Evolutionary conservation across 2,888 invertebrate species (phyloP).

Genomic region (Ornithoptera priamus): DNA sequence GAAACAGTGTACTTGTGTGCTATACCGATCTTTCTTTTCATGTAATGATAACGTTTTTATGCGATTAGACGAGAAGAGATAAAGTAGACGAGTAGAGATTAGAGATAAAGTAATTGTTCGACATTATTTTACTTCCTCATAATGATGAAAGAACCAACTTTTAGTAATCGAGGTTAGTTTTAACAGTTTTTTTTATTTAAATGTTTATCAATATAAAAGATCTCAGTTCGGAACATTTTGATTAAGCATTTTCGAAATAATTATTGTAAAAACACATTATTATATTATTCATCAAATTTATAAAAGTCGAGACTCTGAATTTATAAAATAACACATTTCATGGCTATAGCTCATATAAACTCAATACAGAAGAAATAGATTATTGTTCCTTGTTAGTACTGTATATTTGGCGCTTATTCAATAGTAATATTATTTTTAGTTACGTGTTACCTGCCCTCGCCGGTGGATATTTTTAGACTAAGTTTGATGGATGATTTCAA

Average conservation of each 20-base stretch:
- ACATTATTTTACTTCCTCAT: no score
- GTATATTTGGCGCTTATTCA: constrained; percentile 54
- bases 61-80: no score
- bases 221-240: no score
- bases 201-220: no score
- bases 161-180: no score
- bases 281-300: no score
- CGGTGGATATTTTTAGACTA: constrained; percentile 17
- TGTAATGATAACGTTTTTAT: neutral
- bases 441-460: constrained; percentile 32
- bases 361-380: constrained; percentile 31
- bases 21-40: neutral
- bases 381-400: constrained; percentile 41
- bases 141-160: no score
- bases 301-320: neutral
- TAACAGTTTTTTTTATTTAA: no score
- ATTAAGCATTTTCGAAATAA: no score
- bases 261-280: no score
- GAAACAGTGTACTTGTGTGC: neutral
- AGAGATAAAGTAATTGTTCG: no score
- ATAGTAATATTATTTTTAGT: constrained; percentile 45
- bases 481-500: neutral
- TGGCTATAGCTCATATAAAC: neutral
- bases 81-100: no score
- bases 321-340: neutral